Percentiles rank a stretch among this genome's conserved stretches.
These are phyloP conservation scores for Neoarius graeffei DNA, from an alignment of 2,113 vertebrate genomes.

Conservation along the genomic window DNA sequence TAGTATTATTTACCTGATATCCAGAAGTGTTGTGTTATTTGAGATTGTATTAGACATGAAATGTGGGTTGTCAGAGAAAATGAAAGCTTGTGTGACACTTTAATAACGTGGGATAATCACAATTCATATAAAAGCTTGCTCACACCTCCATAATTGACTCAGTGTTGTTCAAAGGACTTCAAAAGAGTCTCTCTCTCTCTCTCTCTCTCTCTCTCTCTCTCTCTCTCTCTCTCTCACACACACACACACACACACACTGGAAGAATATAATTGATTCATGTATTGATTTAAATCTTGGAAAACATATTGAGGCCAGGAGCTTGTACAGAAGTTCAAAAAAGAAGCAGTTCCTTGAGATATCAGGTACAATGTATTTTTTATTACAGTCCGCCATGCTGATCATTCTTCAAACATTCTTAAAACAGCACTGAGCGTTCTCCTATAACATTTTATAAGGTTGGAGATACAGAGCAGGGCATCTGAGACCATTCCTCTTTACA, in stretches of 20 bases:
- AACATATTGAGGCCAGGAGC: not conserved
- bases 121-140: not conserved
- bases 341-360: not conserved
- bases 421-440: too few relatives aligned
- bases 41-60: not conserved
- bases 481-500: too few relatives aligned
- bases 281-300: slow-evolving; percentile 1
- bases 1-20: not conserved
- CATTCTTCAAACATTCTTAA: too few relatives aligned
- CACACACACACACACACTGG: not conserved
- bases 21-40: not conserved
- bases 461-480: too few relatives aligned
- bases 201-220: not conserved
- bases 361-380: not conserved
- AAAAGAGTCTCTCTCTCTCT: not conserved
- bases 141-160: not conserved
- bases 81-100: not conserved
- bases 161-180: not conserved
- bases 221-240: not conserved
- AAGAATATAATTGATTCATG: not conserved
- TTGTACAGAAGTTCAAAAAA: not conserved
- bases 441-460: too few relatives aligned
- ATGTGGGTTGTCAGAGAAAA: not conserved
- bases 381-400: not conserved
- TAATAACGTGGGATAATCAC: not conserved